Evolutionary conservation across 2,113 vertebrate genomes (phyloP).

Genomic region (Dipodomys stephensi): DNA sequence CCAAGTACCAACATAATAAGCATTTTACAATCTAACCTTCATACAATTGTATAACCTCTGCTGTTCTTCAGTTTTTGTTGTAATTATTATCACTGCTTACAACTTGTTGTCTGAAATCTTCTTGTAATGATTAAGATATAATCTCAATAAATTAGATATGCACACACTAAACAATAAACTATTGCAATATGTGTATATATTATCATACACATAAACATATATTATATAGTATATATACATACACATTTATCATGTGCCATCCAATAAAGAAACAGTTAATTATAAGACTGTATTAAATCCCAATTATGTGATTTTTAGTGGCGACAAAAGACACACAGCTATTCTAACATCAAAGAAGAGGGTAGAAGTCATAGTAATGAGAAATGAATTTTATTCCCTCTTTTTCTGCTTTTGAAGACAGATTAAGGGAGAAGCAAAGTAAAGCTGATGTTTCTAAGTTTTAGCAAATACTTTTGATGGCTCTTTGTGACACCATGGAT

Average conservation of each 20-base stretch:
- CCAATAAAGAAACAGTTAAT: background rate
- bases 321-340: background rate
- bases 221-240: too few relatives aligned
- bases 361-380: background rate
- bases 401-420: background rate
- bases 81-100: background rate
- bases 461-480: background rate
- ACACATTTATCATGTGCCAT: too few relatives aligned
- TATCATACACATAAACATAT: too few relatives aligned
- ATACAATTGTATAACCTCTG: background rate
- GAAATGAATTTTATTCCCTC: background rate
- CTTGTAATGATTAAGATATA: background rate
- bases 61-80: background rate
- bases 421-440: background rate
- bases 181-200: too few relatives aligned
- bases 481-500: background rate
- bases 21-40: background rate
- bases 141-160: background rate
- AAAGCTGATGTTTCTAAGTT: background rate
- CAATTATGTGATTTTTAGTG: background rate
- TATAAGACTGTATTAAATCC: background rate
- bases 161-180: background rate
- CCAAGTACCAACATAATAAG: rapidly evolving
- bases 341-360: background rate
- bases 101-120: background rate